These are phyloP conservation scores for Muschampia plurimacula DNA, from an alignment of 2,888 invertebrate species.

Conservation along the genomic window DNA sequence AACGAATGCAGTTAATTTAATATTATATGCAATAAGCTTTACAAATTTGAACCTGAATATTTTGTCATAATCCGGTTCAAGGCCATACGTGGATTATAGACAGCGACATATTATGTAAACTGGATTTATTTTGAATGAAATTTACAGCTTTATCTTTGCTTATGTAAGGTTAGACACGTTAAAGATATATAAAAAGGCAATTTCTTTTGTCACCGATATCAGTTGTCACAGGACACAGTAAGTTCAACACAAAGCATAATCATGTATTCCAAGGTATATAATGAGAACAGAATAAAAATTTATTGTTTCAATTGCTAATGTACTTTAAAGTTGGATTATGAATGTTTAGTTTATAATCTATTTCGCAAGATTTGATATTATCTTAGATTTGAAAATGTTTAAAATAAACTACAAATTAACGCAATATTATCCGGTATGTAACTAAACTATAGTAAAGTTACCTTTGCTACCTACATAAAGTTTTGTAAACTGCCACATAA, in stretches of 20 bases:
- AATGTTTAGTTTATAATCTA: not conserved
- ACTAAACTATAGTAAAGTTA: too few relatives aligned
- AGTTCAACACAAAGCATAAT: not conserved
- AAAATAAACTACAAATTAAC: too few relatives aligned
- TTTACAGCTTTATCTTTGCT: conserved; percentile 1
- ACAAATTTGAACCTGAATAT: conserved; percentile 3
- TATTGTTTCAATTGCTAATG: not conserved
- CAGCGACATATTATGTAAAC: not conserved
- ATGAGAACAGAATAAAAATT: not conserved
- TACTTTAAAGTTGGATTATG: not conserved
- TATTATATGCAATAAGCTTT: not conserved
- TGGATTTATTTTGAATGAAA: conserved; percentile 2
- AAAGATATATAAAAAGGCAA: conserved; percentile 5
- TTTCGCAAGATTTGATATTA: too few relatives aligned
- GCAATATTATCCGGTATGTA: too few relatives aligned
- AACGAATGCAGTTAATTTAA: not conserved
- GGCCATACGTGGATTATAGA: conserved; percentile 2
- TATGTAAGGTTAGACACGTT: not conserved
- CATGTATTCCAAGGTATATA: conserved; percentile 6
- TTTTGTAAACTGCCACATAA: too few relatives aligned
- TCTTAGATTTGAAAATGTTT: too few relatives aligned
- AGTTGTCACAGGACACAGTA: conserved; percentile 7
- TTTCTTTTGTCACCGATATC: conserved; percentile 42
- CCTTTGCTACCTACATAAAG: too few relatives aligned
- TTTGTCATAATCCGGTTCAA: conserved; percentile 34